Base-by-base conservation (phyloP, 2,888 invertebrate genomes). In the Oscheius sp. region DNA sequence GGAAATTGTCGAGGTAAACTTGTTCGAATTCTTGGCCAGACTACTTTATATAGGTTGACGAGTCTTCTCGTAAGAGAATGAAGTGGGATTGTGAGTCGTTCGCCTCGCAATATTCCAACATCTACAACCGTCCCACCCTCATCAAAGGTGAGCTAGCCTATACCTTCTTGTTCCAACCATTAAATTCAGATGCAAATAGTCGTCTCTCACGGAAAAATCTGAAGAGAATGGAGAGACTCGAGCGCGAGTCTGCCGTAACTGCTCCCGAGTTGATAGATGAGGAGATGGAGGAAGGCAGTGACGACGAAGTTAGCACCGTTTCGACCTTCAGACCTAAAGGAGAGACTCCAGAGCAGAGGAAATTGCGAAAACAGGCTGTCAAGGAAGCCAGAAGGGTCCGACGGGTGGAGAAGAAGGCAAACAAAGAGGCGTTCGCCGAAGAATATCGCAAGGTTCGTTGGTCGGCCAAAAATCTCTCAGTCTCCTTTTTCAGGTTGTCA, bases 121-220 rank as follows among this genome's bases (percentile, higher is more conserved):
- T 94, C 70, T 95, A 95, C 90, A 96, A 97, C 90, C 95, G 94
- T 90, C 97, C 97, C 0, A 94, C 94, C 89, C 86, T 95, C 33
- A 95, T 96, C 62, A 79, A 81, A 50, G 94, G 76, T 77, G 21
- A 0, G 29, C 35, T 71, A 21, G 21, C 21, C 21, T 21, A 21
- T 21, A 21, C 21, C 71, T 42, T 48, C 13, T 29, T 21, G 42
- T 37, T 59, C 9, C 29, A 60, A 37, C 21, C 33, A 2, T 5
- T 32, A 3, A 37, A 33, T 74, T 42, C 47, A 74, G 74, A 74
- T 42, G 10, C 59, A 29, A 48, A 33, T 35, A 42, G 13, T 10
- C 70, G 60, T 50, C 70, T 89, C 58, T 89, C 87, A 2, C 75
- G 74, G 71, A 76, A 77, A 58, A 78, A 77, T 3, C 60, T 85